Percentiles rank a stretch among this genome's conserved stretches.
Conservation (phyloP, 2,113 vertebrate species). For the Oreochromis aureus region DNA sequence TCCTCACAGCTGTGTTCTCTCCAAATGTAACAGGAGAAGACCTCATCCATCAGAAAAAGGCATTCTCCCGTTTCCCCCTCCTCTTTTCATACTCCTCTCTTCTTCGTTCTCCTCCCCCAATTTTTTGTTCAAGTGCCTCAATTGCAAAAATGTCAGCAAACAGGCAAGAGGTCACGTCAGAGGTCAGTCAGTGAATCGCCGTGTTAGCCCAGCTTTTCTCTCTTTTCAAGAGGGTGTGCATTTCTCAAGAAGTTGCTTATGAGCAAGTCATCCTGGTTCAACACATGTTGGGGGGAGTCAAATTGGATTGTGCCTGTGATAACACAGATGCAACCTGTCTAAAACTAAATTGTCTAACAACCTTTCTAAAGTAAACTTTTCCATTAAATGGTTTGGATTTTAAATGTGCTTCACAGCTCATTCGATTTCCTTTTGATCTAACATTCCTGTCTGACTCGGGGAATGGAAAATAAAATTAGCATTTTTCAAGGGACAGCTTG, state of each 20-base stretch:
- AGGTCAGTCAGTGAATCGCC: conserved; percentile 57
- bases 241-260: conserved; percentile 68
- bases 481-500: neutral
- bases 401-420: neutral
- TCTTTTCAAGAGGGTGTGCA: conserved; percentile 68
- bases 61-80: conserved; percentile 42
- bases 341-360: conserved; percentile 12
- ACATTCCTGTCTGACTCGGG: neutral
- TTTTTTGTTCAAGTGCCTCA: conserved; percentile 70
- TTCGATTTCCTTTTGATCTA: neutral
- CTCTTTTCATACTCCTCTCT: conserved; percentile 39
- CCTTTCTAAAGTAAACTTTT: neutral
- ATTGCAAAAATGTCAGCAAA: conserved; percentile 76
- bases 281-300: conserved; percentile 25
- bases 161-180: conserved; percentile 67
- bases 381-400: neutral
- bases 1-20: conserved; percentile 86
- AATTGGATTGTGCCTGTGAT: conserved; percentile 42
- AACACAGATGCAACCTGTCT: conserved; percentile 28
- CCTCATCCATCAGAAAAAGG: conserved; percentile 78
- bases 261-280: conserved; percentile 34
- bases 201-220: conserved; percentile 65
- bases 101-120: conserved; percentile 22
- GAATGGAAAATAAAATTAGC: neutral
- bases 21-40: conserved; percentile 80